Conservation (phyloP, 2,113 vertebrate species). For the Egretta garzetta region DNA sequence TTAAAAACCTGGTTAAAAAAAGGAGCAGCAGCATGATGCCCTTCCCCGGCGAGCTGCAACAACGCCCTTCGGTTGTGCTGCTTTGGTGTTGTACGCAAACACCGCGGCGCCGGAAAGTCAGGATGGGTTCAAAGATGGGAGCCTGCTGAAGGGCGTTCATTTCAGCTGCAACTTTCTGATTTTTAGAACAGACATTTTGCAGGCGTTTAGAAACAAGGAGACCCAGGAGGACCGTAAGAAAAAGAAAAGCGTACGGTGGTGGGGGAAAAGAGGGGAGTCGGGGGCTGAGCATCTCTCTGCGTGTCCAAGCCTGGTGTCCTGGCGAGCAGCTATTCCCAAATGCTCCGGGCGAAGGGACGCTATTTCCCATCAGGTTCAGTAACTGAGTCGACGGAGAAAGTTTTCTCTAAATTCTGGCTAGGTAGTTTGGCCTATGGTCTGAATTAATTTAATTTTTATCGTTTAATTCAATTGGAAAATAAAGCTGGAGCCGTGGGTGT, state of each 20-base stretch:
- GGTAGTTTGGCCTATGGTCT: neutral
- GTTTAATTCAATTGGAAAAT: neutral
- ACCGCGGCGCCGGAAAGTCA: fast-evolving
- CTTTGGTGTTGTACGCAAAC: fast-evolving
- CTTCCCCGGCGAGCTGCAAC: neutral
- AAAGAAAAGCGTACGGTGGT: fast-evolving
- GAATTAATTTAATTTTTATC: neutral
- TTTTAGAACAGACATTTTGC: neutral
- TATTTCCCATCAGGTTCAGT: neutral
- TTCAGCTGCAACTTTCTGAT: neutral
- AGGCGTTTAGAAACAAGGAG: fast-evolving
- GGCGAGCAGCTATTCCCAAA: neutral
- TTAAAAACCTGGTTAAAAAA: neutral
- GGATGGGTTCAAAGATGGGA: neutral
- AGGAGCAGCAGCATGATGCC: neutral
- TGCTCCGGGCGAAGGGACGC: fast-evolving
- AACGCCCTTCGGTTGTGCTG: fast-evolving
- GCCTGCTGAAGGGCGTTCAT: neutral
- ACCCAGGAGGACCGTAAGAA: neutral
- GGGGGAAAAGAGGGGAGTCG: neutral
- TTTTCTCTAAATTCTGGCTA: neutral
- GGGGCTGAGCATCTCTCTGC: neutral
- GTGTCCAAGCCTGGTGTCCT: neutral
- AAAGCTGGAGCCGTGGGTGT: neutral
- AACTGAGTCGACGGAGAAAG: neutral